A percentile compares a stretch with the other conserved stretches of the same genome.
These are phyloP conservation scores for Bombus affinis DNA, from an alignment of 1,140 invertebrate species.

Conservation along the genomic window DNA sequence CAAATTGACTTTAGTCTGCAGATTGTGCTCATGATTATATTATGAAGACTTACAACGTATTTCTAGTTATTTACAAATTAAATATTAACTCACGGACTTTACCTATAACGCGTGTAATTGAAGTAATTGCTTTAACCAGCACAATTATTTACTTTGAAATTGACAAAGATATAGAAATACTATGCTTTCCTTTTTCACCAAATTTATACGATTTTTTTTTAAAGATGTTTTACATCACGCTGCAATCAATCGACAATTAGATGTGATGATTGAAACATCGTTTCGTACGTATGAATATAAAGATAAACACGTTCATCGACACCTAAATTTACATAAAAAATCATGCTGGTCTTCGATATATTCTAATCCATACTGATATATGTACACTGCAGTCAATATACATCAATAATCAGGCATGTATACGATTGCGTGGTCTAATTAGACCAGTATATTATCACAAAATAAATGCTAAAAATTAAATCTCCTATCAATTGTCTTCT, in stretches of 20 bases:
- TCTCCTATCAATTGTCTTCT: conserved; percentile 38
- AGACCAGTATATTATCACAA: conserved; percentile 50
- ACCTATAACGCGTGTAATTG: conserved; percentile 48
- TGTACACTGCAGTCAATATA: conserved; percentile 53
- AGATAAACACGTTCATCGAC: conserved; percentile 49
- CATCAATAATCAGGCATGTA: conserved; percentile 40
- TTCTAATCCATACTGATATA: conserved; percentile 46
- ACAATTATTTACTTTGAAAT: conserved; percentile 26
- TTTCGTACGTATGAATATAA: conserved; percentile 29
- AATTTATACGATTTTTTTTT: background rate
- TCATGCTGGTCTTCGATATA: conserved; percentile 41
- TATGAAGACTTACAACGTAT: conserved; percentile 21
- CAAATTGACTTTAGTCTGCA: background rate
- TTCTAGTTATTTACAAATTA: conserved; percentile 50
- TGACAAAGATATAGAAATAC: conserved; percentile 32
- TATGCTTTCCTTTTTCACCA: background rate
- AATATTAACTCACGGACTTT: conserved; percentile 55
- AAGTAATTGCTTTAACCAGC: conserved; percentile 40
- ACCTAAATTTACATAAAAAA: conserved; percentile 56
- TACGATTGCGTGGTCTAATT: conserved; percentile 29
- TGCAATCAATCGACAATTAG: background rate
- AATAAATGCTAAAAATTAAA: conserved; percentile 63
- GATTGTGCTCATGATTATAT: conserved; percentile 20
- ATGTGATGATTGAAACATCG: conserved; percentile 38
- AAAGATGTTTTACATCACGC: background rate